Evolutionary conservation across 2,113 vertebrate genomes (phyloP).

Genomic region (Alosa alosa): DNA sequence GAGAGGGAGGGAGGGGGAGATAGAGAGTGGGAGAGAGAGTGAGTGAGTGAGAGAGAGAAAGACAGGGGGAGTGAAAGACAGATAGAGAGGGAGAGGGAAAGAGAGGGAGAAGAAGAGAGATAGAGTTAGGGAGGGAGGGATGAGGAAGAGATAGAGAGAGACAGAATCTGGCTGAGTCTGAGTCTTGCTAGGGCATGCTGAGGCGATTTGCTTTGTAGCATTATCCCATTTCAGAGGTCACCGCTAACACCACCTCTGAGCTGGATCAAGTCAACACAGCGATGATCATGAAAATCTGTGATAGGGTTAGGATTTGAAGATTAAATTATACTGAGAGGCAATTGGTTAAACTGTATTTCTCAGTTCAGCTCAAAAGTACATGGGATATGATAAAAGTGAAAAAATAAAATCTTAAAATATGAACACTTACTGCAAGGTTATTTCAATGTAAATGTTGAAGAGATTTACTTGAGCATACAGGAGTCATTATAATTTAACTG

Average conservation of each 20-base stretch:
- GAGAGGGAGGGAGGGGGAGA: background rate
- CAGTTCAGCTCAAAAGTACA: background rate
- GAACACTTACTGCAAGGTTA: background rate
- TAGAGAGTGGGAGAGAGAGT: constrained; percentile 8
- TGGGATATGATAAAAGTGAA: background rate
- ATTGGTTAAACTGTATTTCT: background rate
- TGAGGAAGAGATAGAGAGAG: background rate
- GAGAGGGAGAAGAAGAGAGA: too few relatives aligned
- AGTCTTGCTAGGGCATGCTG: constrained; percentile 2
- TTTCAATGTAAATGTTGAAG: background rate
- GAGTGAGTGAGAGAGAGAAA: background rate
- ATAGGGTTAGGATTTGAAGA: background rate
- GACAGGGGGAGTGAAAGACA: background rate
- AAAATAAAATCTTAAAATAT: background rate
- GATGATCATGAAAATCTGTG: background rate
- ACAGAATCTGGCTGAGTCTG: background rate
- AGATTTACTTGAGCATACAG: constrained; percentile 3
- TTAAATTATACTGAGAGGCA: background rate
- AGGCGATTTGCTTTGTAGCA: constrained; percentile 31
- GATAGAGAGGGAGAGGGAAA: too few relatives aligned
- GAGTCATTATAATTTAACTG: background rate
- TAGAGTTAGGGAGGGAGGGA: background rate
- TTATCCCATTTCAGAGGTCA: constrained; percentile 32
- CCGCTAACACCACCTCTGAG: constrained; percentile 20
- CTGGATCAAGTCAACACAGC: background rate